Evolutionary conservation across 2,888 invertebrate genomes (phyloP).

Genomic region (Slavum lentiscoides): DNA sequence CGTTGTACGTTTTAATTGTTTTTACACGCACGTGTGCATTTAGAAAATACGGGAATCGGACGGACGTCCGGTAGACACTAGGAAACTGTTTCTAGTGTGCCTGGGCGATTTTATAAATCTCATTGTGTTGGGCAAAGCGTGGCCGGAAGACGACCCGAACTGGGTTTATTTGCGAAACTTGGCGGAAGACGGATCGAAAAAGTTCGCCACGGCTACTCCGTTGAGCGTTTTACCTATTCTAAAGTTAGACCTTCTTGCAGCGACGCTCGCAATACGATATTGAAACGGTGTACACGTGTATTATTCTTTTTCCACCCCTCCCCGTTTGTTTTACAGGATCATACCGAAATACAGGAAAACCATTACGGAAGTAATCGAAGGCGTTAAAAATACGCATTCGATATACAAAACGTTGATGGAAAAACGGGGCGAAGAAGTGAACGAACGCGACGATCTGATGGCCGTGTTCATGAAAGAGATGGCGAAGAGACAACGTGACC

Average conservation of each 20-base stretch:
- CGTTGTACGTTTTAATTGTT: not conserved
- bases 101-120: conserved; percentile 78
- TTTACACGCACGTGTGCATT: too few species aligned
- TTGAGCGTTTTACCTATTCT: conserved; percentile 83
- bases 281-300: too few species aligned
- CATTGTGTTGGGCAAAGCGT: conserved; percentile 77
- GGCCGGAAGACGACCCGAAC: conserved; percentile 69
- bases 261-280: not conserved
- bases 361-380: conserved; percentile 70
- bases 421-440: conserved; percentile 57
- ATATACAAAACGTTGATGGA: conserved; percentile 72
- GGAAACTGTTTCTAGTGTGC: conserved; percentile 68
- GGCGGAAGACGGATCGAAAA: conserved; percentile 81
- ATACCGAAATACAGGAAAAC: conserved; percentile 68
- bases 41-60: conserved; percentile 55
- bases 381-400: conserved; percentile 73
- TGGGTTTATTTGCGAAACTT: conserved; percentile 78
- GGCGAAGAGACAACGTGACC: conserved; percentile 53
- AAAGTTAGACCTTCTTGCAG: conserved; percentile 62
- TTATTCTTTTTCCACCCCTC: too few species aligned
- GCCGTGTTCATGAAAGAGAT: conserved; percentile 54
- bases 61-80: conserved; percentile 63
- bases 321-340: conserved; percentile 62
- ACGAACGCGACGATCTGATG: conserved; percentile 41
- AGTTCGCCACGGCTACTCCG: conserved; percentile 79